Conservation (phyloP, 1,140 invertebrate genomes). For the Cotesia typhae region DNA sequence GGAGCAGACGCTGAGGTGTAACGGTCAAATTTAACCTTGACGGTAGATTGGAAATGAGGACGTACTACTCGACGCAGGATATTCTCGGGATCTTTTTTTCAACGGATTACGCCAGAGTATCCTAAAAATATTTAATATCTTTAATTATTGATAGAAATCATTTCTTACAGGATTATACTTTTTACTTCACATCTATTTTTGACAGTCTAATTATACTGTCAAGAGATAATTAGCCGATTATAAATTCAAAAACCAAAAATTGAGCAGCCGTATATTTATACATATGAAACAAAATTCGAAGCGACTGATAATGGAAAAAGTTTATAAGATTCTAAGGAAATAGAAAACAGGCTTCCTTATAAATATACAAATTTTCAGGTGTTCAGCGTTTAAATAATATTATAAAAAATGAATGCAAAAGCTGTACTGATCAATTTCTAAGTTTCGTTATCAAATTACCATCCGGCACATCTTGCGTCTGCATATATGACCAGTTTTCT, state of each 20-base stretch:
- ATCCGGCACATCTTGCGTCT: slow-evolving; percentile 26
- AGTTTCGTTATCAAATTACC: slow-evolving; percentile 25
- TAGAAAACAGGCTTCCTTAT: slow-evolving; percentile 1
- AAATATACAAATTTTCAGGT: not conserved
- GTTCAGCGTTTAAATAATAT: not conserved
- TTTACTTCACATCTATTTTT: too few species aligned
- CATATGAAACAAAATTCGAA: not conserved
- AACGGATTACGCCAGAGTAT: not conserved
- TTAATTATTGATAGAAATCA: too few species aligned
- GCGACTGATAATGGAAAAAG: not conserved
- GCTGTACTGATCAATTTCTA: slow-evolving; percentile 16
- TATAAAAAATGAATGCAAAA: not conserved
- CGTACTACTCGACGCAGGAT: not conserved
- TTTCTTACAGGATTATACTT: too few species aligned
- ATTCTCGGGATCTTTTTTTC: not conserved
- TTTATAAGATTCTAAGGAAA: not conserved
- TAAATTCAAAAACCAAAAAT: too few species aligned
- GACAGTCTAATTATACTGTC: too few species aligned
- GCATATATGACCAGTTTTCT: not conserved
- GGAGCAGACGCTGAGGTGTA: slow-evolving; percentile 14
- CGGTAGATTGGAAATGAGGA: not conserved
- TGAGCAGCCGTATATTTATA: too few species aligned
- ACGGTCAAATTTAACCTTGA: slow-evolving; percentile 33
- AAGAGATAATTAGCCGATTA: too few species aligned
- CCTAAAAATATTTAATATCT: not conserved